Percentiles rank a stretch among this genome's conserved stretches.
phyloP scores from a whole-genome alignment of 1,140 invertebrate genomes.

The Procambarus clarkii region DNA sequence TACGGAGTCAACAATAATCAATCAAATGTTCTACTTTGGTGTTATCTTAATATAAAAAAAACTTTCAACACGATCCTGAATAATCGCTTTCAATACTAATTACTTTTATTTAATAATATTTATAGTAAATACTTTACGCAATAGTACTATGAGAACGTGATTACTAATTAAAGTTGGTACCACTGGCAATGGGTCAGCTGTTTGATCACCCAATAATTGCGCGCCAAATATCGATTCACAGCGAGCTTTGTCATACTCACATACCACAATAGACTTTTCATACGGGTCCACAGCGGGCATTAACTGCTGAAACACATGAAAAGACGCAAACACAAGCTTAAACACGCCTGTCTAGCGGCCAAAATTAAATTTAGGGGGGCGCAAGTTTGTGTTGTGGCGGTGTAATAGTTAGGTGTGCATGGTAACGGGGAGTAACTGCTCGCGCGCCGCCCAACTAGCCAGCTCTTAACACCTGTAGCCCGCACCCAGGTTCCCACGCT shows the following conservation, averaged over 20 bases:
- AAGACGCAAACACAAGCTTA: neutral
- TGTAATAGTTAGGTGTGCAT: neutral
- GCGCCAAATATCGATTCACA: conserved; percentile 17
- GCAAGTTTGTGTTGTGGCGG: neutral
- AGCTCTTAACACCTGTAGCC: conserved; percentile 2
- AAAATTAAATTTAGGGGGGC: neutral
- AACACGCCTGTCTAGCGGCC: neutral
- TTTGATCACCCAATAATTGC: conserved; percentile 19
- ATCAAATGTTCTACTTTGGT: neutral
- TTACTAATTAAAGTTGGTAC: neutral
- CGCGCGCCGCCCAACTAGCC: neutral
- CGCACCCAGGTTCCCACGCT: conserved; percentile 17
- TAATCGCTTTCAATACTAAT: too few species aligned
- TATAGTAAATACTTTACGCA: neutral
- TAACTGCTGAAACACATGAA: neutral
- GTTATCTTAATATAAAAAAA: neutral
- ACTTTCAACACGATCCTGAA: too few species aligned
- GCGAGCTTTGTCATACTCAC: conserved; percentile 12
- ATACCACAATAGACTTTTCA: conserved; percentile 11
- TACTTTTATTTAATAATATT: neutral
- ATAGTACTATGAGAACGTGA: neutral
- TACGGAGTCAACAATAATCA: neutral
- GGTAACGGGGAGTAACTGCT: conserved; percentile 22
- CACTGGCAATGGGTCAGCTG: conserved; percentile 14
- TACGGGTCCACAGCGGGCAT: neutral